phyloP scores from a whole-genome alignment of 2,113 vertebrate species.

The Tachysurus vachellii region DNA sequence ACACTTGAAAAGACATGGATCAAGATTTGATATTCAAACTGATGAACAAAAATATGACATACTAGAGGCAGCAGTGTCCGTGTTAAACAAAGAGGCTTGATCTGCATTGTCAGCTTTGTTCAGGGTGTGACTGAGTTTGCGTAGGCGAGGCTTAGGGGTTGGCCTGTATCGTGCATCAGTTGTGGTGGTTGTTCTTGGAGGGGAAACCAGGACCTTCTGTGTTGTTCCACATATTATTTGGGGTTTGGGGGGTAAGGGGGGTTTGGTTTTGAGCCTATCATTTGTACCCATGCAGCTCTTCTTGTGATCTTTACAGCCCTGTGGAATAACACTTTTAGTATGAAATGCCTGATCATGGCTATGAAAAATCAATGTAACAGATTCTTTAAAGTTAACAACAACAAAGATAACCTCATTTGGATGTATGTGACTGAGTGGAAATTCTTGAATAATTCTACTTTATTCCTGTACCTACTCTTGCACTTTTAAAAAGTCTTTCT shows the following conservation, averaged over 20 bases:
- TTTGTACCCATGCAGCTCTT: slow-evolving; percentile 31
- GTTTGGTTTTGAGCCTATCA: not conserved
- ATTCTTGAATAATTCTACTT: not conserved
- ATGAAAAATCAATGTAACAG: not conserved
- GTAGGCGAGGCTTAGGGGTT: slow-evolving; percentile 18
- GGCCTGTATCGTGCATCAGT: not conserved
- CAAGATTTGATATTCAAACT: not conserved
- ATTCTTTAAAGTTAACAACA: not conserved
- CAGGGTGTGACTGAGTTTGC: not conserved
- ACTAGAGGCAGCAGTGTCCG: not conserved
- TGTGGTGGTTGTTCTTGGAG: not conserved
- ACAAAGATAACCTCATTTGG: not conserved
- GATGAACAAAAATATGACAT: not conserved
- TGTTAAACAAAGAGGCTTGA: not conserved
- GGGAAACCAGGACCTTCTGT: not conserved
- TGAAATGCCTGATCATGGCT: not conserved
- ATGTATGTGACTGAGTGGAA: not conserved
- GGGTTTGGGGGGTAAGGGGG: slow-evolving; percentile 39
- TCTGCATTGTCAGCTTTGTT: not conserved
- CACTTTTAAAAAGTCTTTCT: not conserved
- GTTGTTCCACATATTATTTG: not conserved
- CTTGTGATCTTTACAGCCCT: not conserved
- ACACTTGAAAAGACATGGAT: not conserved
- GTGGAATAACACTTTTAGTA: not conserved
- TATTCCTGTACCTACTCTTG: not conserved